Conservation (phyloP, 1,140 invertebrate genomes). For the Diploscapter pachys region DNA sequence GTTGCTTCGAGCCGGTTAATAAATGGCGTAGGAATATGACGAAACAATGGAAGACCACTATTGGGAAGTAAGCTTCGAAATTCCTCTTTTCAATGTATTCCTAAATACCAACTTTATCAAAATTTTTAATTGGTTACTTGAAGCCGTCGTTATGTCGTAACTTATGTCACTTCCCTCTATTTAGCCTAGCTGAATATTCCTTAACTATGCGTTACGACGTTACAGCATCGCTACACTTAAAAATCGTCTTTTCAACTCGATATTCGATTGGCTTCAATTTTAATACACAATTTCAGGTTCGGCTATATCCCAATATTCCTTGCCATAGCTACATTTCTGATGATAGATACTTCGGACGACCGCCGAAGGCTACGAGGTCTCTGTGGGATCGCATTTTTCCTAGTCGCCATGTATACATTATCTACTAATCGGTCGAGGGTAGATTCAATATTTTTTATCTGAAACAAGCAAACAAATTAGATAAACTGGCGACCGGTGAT, state of each 20-base stretch:
- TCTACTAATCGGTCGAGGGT: slow-evolving; percentile 49
- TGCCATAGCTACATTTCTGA: slow-evolving; percentile 60
- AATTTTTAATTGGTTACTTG: slow-evolving; percentile 6
- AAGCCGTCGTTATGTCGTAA: not conserved
- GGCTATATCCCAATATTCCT: slow-evolving; percentile 61
- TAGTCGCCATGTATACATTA: slow-evolving; percentile 57
- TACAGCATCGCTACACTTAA: not conserved
- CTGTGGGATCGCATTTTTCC: slow-evolving; percentile 55
- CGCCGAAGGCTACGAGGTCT: slow-evolving; percentile 63
- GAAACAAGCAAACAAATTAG: slow-evolving; percentile 50
- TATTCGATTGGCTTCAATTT: not conserved
- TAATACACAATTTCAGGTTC: slow-evolving; percentile 37
- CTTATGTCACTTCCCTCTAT: not conserved
- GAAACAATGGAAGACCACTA: slow-evolving; percentile 58
- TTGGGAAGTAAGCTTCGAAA: not conserved
- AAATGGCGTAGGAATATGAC: not conserved
- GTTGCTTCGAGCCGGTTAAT: not conserved
- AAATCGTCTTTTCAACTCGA: slow-evolving; percentile 2
- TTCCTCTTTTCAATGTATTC: not conserved
- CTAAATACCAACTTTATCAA: slow-evolving; percentile 60
- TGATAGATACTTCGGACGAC: slow-evolving; percentile 67
- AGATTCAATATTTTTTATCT: not conserved
- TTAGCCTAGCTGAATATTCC: slow-evolving; percentile 5
- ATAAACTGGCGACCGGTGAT: slow-evolving; percentile 74
- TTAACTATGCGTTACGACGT: not conserved